phyloP scores from a whole-genome alignment of 2,797 vertebrate genomes.

The Jordanella pulchra region DNA sequence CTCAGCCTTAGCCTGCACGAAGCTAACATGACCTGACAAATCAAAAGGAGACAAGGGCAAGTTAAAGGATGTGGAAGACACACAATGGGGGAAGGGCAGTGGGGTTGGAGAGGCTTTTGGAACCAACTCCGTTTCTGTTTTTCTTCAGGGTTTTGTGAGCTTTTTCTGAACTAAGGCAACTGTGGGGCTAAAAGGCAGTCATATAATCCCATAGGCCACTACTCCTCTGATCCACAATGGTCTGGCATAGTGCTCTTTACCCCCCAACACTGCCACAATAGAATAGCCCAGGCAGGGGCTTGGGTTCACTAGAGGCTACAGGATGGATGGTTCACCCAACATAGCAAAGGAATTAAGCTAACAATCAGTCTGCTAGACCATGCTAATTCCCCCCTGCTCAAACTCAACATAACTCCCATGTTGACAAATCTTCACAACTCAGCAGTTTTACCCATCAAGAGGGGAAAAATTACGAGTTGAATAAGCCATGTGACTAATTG shows the following conservation, averaged over 20 bases:
- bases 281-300: constrained; percentile 60
- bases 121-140: constrained; percentile 36
- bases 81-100: constrained; percentile 4
- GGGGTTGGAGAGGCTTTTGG: constrained; percentile 37
- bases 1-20: constrained; percentile 52
- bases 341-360: constrained; percentile 74
- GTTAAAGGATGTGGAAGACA: constrained; percentile 47
- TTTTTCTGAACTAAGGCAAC: constrained; percentile 66
- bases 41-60: constrained; percentile 51
- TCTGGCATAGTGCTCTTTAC: constrained; percentile 67
- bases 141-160: constrained; percentile 34
- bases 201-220: constrained; percentile 64
- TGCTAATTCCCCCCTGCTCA: constrained; percentile 58
- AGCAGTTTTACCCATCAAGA: constrained; percentile 43
- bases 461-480: constrained; percentile 38
- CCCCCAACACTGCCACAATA: constrained; percentile 69
- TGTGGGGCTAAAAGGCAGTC: constrained; percentile 72
- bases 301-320: constrained; percentile 18
- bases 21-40: constrained; percentile 79
- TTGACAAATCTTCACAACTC: constrained; percentile 60
- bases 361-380: constrained; percentile 66
- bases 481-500: constrained; percentile 26
- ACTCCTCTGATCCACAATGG: constrained; percentile 62
- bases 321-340: constrained; percentile 52
- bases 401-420: constrained; percentile 42